Percentiles rank a stretch among this genome's conserved stretches.
These are phyloP conservation scores for Chaetops frenatus DNA, from an alignment of 2,113 vertebrate species.

Conservation along the genomic window DNA sequence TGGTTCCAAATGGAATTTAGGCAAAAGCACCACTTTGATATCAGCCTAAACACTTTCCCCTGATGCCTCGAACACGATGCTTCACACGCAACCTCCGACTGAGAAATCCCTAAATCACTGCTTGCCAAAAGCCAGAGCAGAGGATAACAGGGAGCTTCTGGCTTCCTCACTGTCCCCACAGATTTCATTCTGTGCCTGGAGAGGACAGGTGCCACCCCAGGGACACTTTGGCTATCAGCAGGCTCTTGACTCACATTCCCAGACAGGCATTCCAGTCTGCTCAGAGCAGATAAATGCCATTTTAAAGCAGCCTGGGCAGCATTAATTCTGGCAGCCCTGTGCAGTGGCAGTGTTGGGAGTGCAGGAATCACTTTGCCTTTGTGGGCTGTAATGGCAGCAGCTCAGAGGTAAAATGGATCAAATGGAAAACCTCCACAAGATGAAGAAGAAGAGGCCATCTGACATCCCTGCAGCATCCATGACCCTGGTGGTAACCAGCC, in stretches of 20 bases:
- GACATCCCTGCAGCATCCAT: not conserved
- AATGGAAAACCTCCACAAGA: not conserved
- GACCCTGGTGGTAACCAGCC: fast-evolving
- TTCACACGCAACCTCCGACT: not conserved
- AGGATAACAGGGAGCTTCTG: not conserved
- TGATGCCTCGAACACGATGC: fast-evolving
- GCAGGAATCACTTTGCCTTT: not conserved
- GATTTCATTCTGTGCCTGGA: not conserved
- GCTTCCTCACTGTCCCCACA: not conserved
- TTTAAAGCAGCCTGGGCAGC: not conserved
- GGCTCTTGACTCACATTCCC: not conserved
- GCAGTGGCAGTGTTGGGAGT: not conserved
- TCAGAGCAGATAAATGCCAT: not conserved
- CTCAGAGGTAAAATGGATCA: not conserved
- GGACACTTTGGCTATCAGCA: not conserved
- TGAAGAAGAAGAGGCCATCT: not conserved
- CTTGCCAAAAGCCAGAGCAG: not conserved
- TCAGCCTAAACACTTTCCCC: not conserved
- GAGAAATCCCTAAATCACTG: not conserved
- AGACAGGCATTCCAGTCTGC: not conserved
- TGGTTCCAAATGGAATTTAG: not conserved
- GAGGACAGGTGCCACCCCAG: fast-evolving
- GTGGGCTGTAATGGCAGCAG: not conserved
- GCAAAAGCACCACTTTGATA: not conserved
- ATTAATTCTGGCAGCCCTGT: not conserved